Percentiles rank a stretch among this genome's conserved stretches.
Conservation (phyloP, 2,888 invertebrate genomes). For the Lasius platythorax region DNA sequence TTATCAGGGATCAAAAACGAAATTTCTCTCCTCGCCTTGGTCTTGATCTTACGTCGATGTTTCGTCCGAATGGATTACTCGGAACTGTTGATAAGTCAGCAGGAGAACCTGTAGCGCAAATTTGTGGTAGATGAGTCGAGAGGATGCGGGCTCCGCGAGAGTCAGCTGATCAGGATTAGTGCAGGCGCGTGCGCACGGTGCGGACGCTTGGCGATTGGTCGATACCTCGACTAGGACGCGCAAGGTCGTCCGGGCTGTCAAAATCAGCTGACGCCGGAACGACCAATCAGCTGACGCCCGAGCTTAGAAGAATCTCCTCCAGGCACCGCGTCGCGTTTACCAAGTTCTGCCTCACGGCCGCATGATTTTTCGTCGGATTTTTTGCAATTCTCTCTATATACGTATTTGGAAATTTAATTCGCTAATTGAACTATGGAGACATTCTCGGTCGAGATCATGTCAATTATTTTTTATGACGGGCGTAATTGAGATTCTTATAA, state of each 20-base stretch:
- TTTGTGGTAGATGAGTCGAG: conserved; percentile 15
- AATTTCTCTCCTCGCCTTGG: not conserved
- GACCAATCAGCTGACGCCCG: conserved; percentile 77
- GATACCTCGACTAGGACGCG: conserved; percentile 65
- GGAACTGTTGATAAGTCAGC: not conserved
- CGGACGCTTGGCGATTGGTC: conserved; percentile 58
- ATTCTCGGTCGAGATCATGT: not conserved
- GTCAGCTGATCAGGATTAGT: conserved; percentile 59
- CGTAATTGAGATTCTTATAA: not conserved
- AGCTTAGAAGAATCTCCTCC: conserved; percentile 52
- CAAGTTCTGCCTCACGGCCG: not conserved
- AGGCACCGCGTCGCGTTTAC: not conserved
- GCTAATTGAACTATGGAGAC: not conserved
- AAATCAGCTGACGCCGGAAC: conserved; percentile 79
- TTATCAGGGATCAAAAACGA: not conserved
- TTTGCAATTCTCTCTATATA: not conserved
- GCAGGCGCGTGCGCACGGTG: conserved; percentile 41
- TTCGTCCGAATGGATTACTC: not conserved
- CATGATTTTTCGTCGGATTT: not conserved
- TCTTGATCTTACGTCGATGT: not conserved
- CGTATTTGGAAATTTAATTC: not conserved
- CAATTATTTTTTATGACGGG: not conserved
- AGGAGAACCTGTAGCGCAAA: conserved; percentile 4
- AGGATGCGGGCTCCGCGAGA: conserved; percentile 28
- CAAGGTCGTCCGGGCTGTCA: conserved; percentile 78